phyloP scores from a whole-genome alignment of 2,113 vertebrate genomes.

The Uropsilus gracilis region DNA sequence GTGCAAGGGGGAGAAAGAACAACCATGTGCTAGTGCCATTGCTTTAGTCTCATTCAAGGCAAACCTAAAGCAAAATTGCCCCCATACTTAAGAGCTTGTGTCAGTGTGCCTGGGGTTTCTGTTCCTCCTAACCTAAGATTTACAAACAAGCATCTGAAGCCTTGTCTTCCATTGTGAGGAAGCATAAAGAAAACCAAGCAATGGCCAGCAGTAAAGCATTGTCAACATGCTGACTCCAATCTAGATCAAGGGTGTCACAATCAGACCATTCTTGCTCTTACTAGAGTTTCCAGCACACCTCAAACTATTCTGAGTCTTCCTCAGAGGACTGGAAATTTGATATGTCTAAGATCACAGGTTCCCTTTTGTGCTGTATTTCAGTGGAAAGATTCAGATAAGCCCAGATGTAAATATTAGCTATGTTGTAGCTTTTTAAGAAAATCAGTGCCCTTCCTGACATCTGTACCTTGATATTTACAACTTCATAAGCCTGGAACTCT shows the following conservation, averaged over 20 bases:
- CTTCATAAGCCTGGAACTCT: background rate
- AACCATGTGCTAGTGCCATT: rapidly evolving
- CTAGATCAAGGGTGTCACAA: rapidly evolving
- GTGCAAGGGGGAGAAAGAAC: background rate
- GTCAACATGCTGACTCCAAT: background rate
- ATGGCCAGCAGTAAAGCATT: background rate
- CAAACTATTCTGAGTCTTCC: background rate
- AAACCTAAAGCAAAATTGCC: background rate
- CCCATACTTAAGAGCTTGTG: background rate
- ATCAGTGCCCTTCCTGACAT: background rate
- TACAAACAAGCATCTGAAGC: background rate
- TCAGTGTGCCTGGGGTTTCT: background rate
- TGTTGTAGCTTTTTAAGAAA: background rate
- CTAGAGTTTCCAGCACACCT: background rate
- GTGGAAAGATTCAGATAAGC: background rate
- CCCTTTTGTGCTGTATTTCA: background rate
- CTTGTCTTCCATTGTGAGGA: background rate
- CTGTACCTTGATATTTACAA: background rate
- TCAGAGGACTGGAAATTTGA: background rate
- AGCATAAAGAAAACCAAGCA: background rate
- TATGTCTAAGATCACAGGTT: background rate
- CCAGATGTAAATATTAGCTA: background rate
- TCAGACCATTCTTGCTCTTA: background rate
- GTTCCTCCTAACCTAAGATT: background rate
- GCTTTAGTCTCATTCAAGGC: background rate